A percentile compares a stretch with the other conserved stretches of the same genome.
Conservation (phyloP, 1,140 invertebrate species). For the Drosophila persimilis region DNA sequence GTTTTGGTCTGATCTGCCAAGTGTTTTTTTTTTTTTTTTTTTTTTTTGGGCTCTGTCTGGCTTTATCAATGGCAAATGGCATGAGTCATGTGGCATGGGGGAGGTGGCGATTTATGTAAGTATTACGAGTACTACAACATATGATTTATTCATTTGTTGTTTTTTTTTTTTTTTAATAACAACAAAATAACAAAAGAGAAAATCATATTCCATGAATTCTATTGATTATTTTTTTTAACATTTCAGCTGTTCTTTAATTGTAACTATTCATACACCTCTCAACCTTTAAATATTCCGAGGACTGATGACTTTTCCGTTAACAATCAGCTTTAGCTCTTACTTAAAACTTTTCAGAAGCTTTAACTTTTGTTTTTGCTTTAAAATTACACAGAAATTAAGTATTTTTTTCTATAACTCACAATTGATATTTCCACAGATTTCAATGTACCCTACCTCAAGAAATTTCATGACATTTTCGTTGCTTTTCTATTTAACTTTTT, state of each 20-base stretch:
- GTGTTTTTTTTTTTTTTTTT: constrained; percentile 9
- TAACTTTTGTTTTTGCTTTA: no score
- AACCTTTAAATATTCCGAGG: constrained; percentile 11
- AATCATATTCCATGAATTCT: no score
- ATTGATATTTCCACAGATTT: no score
- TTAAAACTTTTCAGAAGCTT: neutral
- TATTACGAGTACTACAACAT: neutral
- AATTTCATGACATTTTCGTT: no score
- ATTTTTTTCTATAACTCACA: no score
- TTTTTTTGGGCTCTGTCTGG: constrained; percentile 34
- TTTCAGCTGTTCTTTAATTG: neutral
- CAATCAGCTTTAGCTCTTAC: neutral
- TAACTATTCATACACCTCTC: neutral
- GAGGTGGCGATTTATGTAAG: neutral
- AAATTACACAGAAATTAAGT: no score
- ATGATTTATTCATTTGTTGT: neutral
- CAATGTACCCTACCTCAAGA: no score
- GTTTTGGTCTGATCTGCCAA: constrained; percentile 19
- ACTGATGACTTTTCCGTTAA: neutral
- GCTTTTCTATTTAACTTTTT: no score
- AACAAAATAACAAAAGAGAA: no score
- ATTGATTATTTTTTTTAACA: no score
- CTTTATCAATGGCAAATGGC: constrained; percentile 33
- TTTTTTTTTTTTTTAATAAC: neutral
- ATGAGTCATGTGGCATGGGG: constrained; percentile 21